Evolutionary conservation across 2,888 invertebrate genomes (phyloP).

Genomic region (Agonum fuliginosum): DNA sequence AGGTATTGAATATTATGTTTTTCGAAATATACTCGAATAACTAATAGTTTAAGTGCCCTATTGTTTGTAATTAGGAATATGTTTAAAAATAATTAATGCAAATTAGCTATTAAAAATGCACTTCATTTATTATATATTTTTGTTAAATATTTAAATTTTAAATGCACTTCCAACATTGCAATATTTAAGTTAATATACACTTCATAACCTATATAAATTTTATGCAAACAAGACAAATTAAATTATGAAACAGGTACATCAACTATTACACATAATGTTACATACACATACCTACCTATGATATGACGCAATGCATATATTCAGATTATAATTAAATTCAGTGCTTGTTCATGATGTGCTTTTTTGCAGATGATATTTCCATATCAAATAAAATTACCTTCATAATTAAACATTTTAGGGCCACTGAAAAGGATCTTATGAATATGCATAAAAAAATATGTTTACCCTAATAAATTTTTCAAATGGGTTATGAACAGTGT

Average conservation of each 20-base stretch:
- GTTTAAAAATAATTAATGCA: too few relatives aligned
- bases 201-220: too few relatives aligned
- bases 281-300: too few relatives aligned
- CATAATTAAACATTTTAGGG: constrained; percentile 29
- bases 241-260: constrained; percentile 21
- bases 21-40: too few relatives aligned
- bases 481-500: constrained; percentile 19
- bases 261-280: not conserved
- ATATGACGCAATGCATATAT: not conserved
- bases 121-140: too few relatives aligned
- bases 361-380: constrained; percentile 17
- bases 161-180: too few relatives aligned
- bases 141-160: too few relatives aligned
- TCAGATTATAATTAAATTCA: constrained; percentile 21
- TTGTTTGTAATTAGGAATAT: too few relatives aligned
- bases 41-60: too few relatives aligned
- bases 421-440: constrained; percentile 14
- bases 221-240: constrained; percentile 22
- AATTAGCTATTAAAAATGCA: too few relatives aligned
- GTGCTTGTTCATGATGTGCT: not conserved
- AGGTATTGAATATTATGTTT: too few relatives aligned
- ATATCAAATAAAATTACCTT: constrained; percentile 9
- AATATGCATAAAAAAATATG: constrained; percentile 37
- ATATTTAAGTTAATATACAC: too few relatives aligned
- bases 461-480: constrained; percentile 12